A percentile compares a stretch with the other conserved stretches of the same genome.
phyloP scores from a whole-genome alignment of 1,140 invertebrate species.

The Heliconius eleuchia region DNA sequence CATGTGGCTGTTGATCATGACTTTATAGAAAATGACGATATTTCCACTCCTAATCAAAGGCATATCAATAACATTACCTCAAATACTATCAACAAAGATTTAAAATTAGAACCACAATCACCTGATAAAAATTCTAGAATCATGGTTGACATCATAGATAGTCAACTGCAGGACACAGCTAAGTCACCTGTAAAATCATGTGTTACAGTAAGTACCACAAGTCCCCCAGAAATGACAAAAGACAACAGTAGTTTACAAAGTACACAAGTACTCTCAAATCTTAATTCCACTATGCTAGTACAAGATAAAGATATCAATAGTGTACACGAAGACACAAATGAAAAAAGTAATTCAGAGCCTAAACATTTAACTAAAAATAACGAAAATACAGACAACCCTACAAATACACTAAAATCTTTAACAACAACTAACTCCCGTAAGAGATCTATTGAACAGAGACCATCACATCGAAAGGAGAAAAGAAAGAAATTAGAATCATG shows the following conservation, averaged over 20 bases:
- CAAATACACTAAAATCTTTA: slow-evolving; percentile 28
- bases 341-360: slow-evolving; percentile 26
- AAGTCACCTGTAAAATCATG: slow-evolving; percentile 32
- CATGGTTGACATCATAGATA: slow-evolving; percentile 48
- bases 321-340: slow-evolving; percentile 27
- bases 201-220: background rate
- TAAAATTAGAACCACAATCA: slow-evolving; percentile 30
- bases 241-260: background rate
- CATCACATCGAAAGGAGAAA: slow-evolving; percentile 76
- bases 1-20: slow-evolving; percentile 74
- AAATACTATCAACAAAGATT: background rate
- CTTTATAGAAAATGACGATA: slow-evolving; percentile 65
- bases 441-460: slow-evolving; percentile 66
- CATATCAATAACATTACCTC: background rate
- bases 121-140: slow-evolving; percentile 33
- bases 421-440: slow-evolving; percentile 56
- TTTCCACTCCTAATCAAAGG: slow-evolving; percentile 40
- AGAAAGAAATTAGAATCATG: slow-evolving; percentile 63
- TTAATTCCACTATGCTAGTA: slow-evolving; percentile 1
- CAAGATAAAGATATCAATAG: slow-evolving; percentile 33
- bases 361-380: slow-evolving; percentile 33
- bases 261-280: slow-evolving; percentile 25
- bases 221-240: background rate
- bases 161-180: slow-evolving; percentile 47
- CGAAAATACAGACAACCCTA: slow-evolving; percentile 37